phyloP scores from a whole-genome alignment of 2,797 vertebrate species.

The Danio aesculapii region DNA sequence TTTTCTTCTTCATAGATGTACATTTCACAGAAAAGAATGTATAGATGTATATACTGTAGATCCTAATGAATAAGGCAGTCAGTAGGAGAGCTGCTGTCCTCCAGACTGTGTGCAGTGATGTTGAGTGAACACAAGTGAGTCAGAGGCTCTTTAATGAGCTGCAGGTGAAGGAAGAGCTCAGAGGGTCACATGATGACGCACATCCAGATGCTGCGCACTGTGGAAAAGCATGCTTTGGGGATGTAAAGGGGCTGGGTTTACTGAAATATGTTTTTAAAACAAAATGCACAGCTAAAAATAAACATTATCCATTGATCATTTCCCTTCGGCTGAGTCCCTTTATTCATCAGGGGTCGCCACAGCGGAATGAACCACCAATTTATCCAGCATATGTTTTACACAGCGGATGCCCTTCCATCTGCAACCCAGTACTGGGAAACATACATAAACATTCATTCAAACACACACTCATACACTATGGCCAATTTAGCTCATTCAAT shows the following conservation, averaged over 20 bases:
- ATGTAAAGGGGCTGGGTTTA: not conserved
- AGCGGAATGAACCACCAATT: too few relatives aligned
- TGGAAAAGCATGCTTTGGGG: not conserved
- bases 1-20: too few relatives aligned
- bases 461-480: too few relatives aligned
- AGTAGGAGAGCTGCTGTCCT: not conserved
- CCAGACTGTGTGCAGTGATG: not conserved
- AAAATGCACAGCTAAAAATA: not conserved
- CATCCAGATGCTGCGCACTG: conserved; percentile 4
- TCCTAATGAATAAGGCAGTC: not conserved
- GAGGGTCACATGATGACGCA: not conserved
- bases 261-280: not conserved
- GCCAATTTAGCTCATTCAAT: too few relatives aligned
- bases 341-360: too few relatives aligned
- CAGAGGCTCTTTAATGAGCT: not conserved
- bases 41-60: not conserved
- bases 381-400: too few relatives aligned
- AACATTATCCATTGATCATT: too few relatives aligned
- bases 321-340: too few relatives aligned
- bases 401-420: too few relatives aligned
- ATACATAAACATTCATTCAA: too few relatives aligned
- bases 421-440: too few relatives aligned
- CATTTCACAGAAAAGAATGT: too few relatives aligned
- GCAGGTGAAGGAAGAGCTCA: conserved; percentile 12
- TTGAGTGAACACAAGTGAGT: conserved; percentile 15